These are phyloP conservation scores for Conus ventricosus DNA, from an alignment of 1,140 invertebrate genomes.

Conservation along the genomic window DNA sequence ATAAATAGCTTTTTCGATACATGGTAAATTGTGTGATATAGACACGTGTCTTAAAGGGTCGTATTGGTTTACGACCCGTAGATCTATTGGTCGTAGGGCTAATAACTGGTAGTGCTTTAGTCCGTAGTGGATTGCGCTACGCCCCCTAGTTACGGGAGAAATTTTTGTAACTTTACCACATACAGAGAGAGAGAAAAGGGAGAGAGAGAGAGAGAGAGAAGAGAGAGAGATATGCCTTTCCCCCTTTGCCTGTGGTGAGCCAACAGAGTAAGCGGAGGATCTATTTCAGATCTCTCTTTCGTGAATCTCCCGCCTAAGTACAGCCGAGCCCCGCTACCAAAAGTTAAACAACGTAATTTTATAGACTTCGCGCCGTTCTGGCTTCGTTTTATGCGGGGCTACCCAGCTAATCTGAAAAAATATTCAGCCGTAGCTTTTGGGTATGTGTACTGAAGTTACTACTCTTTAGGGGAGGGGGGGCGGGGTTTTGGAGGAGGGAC, in stretches of 20 bases:
- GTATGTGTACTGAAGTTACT: too few species aligned
- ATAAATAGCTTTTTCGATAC: too few species aligned
- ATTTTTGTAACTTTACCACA: not conserved
- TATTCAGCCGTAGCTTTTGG: not conserved
- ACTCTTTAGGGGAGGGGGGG: too few species aligned
- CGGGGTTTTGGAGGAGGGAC: too few species aligned
- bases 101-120: too few species aligned
- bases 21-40: too few species aligned
- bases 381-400: not conserved
- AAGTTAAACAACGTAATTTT: slow-evolving; percentile 2
- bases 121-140: too few species aligned
- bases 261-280: not conserved
- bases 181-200: too few species aligned
- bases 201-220: not conserved
- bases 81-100: too few species aligned
- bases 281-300: not conserved
- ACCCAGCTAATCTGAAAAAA: not conserved
- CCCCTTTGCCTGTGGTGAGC: not conserved
- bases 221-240: not conserved
- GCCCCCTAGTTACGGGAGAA: too few species aligned
- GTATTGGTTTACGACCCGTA: too few species aligned
- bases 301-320: not conserved
- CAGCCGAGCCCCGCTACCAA: not conserved
- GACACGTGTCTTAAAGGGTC: too few species aligned
- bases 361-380: not conserved